These are phyloP conservation scores for Pocillopora verrucosa DNA, from an alignment of 64 coral and sea anemone species.

Conservation along the genomic window DNA sequence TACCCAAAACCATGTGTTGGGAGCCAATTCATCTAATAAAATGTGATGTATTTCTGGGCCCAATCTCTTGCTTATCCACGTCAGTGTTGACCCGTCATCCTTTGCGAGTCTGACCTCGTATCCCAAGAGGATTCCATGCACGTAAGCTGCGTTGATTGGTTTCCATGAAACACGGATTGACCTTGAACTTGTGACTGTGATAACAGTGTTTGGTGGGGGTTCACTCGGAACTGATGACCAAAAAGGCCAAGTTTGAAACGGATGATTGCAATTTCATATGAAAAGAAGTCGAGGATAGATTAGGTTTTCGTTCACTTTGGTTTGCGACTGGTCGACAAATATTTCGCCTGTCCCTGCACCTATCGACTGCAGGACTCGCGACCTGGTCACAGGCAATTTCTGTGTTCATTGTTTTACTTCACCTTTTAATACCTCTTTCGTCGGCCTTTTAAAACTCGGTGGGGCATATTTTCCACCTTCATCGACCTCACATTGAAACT, in stretches of 20 bases:
- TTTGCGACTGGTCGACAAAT: too few relatives aligned
- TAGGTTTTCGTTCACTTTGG: too few relatives aligned
- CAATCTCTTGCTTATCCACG: neutral
- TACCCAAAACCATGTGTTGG: slow-evolving; percentile 5
- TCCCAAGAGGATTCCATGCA: slow-evolving; percentile 68
- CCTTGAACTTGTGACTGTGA: slow-evolving; percentile 34
- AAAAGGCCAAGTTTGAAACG: neutral
- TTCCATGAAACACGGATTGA: slow-evolving; percentile 50
- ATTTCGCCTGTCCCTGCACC: too few relatives aligned
- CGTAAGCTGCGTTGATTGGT: slow-evolving; percentile 40
- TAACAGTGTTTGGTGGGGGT: slow-evolving; percentile 35
- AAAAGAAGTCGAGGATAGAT: too few relatives aligned
- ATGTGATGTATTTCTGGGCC: neutral
- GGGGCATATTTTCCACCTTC: too few relatives aligned
- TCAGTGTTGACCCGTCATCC: neutral
- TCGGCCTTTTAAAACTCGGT: too few relatives aligned
- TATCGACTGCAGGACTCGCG: too few relatives aligned
- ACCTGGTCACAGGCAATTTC: too few relatives aligned
- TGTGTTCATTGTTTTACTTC: too few relatives aligned
- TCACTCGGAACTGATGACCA: slow-evolving; percentile 25
- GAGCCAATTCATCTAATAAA: neutral
- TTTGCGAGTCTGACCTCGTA: slow-evolving; percentile 62
- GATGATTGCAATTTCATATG: too few relatives aligned
- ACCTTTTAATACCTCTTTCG: too few relatives aligned
- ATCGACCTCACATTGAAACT: too few relatives aligned